These are phyloP conservation scores for Benthochromis sp. DNA, from an alignment of 2,113 vertebrate species.

Conservation along the genomic window DNA sequence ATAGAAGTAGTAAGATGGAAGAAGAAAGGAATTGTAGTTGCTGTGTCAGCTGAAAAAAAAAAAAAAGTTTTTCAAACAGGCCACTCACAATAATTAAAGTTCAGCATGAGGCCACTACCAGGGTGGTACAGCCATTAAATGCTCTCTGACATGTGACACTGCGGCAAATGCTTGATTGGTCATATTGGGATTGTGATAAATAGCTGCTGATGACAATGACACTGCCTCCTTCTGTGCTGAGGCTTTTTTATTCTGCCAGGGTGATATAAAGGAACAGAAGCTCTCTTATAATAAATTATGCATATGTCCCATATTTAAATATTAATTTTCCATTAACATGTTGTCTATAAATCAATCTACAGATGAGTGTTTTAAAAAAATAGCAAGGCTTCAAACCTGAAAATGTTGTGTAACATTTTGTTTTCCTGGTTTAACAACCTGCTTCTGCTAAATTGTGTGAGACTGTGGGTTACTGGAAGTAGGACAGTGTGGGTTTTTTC, in stretches of 20 bases:
- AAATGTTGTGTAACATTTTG: neutral
- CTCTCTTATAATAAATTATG: neutral
- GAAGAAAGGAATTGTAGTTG: neutral
- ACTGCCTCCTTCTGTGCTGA: neutral
- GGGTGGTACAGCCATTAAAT: neutral
- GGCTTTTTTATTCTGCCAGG: neutral
- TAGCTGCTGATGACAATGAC: neutral
- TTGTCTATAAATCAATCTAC: neutral
- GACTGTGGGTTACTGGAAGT: neutral
- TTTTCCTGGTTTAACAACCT: neutral
- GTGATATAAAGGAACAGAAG: neutral
- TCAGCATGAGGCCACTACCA: slow-evolving; percentile 22
- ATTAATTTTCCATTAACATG: neutral
- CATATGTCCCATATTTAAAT: neutral
- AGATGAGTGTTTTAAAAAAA: neutral
- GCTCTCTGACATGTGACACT: neutral
- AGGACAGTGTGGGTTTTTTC: neutral
- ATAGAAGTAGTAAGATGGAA: neutral
- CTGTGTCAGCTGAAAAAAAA: slow-evolving; percentile 11
- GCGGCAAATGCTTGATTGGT: neutral
- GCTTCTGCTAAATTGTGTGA: neutral
- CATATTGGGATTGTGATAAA: neutral
- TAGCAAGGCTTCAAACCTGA: neutral
- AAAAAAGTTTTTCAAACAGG: slow-evolving; percentile 1
- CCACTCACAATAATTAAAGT: slow-evolving; percentile 51